Percentiles rank a stretch among this genome's conserved stretches.
These are phyloP conservation scores for Cyanoderma ruficeps DNA, from an alignment of 2,113 vertebrate species.

Conservation along the genomic window DNA sequence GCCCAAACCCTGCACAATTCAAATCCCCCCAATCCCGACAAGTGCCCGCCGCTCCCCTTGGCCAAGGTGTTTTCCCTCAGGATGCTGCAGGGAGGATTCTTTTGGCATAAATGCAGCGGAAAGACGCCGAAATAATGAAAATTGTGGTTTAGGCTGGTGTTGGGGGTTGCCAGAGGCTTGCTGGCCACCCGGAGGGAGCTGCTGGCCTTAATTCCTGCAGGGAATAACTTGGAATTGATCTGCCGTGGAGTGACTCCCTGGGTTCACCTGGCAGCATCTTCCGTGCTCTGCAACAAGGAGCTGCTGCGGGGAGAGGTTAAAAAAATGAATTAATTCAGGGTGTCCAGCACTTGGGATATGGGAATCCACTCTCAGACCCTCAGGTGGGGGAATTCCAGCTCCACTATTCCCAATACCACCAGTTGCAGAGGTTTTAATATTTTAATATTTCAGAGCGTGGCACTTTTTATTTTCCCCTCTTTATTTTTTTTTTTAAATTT, in stretches of 20 bases:
- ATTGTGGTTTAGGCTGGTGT: neutral
- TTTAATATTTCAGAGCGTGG: accelerated
- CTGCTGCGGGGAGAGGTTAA: neutral
- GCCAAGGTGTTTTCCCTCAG: neutral
- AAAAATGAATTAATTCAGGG: neutral
- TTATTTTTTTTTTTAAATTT: too few relatives aligned
- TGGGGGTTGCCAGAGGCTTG: neutral
- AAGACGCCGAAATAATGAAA: neutral
- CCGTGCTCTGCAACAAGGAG: neutral
- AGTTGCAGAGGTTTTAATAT: neutral
- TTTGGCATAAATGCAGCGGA: neutral
- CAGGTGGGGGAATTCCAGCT: neutral
- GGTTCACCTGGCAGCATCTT: neutral
- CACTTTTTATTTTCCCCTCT: neutral
- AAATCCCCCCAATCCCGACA: neutral
- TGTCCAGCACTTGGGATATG: neutral
- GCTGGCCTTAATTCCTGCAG: neutral
- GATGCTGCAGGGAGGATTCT: neutral
- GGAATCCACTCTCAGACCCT: neutral
- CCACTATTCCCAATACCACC: neutral
- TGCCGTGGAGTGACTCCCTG: neutral
- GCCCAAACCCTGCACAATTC: neutral
- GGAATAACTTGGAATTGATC: neutral
- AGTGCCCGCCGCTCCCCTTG: neutral
- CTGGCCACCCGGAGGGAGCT: neutral